phyloP scores from a whole-genome alignment of 2,113 vertebrate species.

The Myiopsitta monachus region DNA sequence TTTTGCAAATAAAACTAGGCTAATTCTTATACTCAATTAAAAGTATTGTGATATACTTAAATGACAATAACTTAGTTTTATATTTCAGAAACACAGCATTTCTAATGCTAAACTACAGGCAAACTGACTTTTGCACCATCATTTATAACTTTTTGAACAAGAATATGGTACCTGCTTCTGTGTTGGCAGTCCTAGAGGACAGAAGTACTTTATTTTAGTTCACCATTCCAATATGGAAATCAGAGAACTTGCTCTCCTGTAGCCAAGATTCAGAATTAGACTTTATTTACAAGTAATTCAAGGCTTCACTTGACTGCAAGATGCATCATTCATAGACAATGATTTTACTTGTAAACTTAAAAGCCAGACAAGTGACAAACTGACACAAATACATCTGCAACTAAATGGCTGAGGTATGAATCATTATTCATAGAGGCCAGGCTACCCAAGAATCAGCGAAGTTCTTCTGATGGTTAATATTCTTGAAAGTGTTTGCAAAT shows the following conservation, averaged over 20 bases:
- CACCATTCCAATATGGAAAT: background rate
- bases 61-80: background rate
- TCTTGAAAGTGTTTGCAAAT: conserved; percentile 6
- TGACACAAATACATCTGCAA: background rate
- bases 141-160: background rate
- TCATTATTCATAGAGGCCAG: conserved; percentile 40
- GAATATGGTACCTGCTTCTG: background rate
- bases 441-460: background rate
- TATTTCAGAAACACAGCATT: background rate
- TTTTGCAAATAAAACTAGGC: background rate
- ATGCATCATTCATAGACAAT: background rate
- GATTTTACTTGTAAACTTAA: background rate
- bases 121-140: background rate
- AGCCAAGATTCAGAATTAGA: background rate
- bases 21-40: background rate
- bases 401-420: background rate
- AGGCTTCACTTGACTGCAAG: background rate
- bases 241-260: background rate
- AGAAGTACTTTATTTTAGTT: background rate
- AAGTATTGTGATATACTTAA: background rate
- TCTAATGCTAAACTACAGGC: background rate
- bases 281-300: background rate
- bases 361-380: conserved; percentile 2
- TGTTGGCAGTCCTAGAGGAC: background rate
- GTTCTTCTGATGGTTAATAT: background rate